Conservation (phyloP, 2,888 invertebrate genomes). For the Cyclophora albipunctata region DNA sequence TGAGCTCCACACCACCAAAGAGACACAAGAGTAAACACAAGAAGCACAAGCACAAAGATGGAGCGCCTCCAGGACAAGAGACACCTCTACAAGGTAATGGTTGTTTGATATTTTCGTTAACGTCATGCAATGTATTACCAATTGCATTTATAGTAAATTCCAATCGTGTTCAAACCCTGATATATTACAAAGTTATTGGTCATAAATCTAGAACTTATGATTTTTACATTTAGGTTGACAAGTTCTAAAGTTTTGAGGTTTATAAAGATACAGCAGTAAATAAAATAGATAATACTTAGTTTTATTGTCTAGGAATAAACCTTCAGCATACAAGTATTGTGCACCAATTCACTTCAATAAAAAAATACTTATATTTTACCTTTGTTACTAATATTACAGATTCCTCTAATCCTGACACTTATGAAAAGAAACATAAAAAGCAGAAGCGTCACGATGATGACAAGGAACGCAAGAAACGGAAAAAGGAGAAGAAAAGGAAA, state of each 20-base stretch:
- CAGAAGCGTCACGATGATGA: slow-evolving; percentile 95
- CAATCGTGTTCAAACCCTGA: neutral
- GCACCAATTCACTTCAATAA: no score
- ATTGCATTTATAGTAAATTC: neutral
- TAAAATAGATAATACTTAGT: no score
- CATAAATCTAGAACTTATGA: no score
- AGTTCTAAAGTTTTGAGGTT: no score
- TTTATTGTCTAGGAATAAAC: no score
- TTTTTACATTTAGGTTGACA: no score
- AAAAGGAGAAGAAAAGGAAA: slow-evolving; percentile 96
- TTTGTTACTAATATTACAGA: slow-evolving; percentile 43
- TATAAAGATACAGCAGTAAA: no score
- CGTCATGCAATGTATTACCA: neutral
- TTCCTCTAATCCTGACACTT: slow-evolving; percentile 83
- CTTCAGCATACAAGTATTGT: no score
- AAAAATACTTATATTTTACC: no score
- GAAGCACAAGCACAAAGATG: slow-evolving; percentile 94
- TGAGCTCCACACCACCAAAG: slow-evolving; percentile 92
- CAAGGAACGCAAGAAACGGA: slow-evolving; percentile 93
- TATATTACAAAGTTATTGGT: neutral
- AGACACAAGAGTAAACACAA: slow-evolving; percentile 97
- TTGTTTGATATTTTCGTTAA: slow-evolving; percentile 3
- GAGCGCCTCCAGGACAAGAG: slow-evolving; percentile 85
- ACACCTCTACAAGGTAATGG: slow-evolving; percentile 79
- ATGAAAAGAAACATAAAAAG: slow-evolving; percentile 96